Base-by-base conservation (phyloP, 1,140 invertebrate species). In the Hylaeus anthracinus region DNA sequence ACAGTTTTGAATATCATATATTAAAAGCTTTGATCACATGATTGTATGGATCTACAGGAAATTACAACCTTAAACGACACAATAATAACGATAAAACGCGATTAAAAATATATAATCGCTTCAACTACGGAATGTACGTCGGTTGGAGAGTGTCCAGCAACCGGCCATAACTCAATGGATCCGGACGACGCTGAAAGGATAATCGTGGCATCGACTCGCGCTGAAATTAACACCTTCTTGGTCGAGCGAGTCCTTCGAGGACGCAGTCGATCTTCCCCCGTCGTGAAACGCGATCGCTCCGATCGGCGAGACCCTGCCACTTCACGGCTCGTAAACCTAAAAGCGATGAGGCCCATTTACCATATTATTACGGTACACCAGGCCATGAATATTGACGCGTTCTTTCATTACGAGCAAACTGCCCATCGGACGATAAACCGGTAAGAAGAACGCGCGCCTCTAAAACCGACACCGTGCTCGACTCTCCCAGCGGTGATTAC, bases 291-390 rank as follows among this genome's bases (percentile, higher is more conserved):
- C 90, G 91, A 92, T 92, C 87, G 80, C 88, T 89, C 90, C 88
- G 87, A 55, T 75, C 79, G 81, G 12, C 74, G 71, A 84, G 82
- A 81, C 78, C 79, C 73, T 84, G 85, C 70, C 72, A 83, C 79
- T 90, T 92, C 82, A 80, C 88, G 85, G 80, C 88, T 92, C 88
- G 88, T 92, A 92, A 92, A 90, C 79, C 85, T 82, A 88, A 87
- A 90, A 89, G 76, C 81, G 85, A 90, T 79, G 86, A 88, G 87
- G 84, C 79, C 79, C 87, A 88, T 90, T 92, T 90, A 90, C 86
- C 89, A 90, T 92, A 90, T 91, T 88, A 90, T 90, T 90, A 88
- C 75, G 76, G 65, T 65, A 78, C 79, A 83, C 75, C 74, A 79
- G 70, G 65, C 84, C 82, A 84, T 89, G 88, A 90, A 91, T 90